phyloP scores from a whole-genome alignment of 2,888 invertebrate genomes.

The Xanthia icteritia region DNA sequence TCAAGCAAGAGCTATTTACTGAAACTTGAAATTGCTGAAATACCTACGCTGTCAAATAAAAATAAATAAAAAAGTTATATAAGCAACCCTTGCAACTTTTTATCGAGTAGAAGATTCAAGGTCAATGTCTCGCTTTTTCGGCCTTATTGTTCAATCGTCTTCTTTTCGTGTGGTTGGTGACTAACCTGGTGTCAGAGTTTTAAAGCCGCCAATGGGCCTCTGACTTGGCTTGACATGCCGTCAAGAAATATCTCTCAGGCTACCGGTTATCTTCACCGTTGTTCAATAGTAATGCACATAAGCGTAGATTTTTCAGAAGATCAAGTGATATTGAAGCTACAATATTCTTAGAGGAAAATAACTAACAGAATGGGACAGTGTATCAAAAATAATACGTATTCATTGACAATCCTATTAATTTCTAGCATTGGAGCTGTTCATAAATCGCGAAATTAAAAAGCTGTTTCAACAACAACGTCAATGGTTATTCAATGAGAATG shows the following conservation, averaged over 20 bases:
- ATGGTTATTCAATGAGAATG: not conserved
- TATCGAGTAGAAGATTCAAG: not conserved
- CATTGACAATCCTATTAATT: not conserved
- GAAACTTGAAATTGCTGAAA: not conserved
- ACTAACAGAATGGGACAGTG: not conserved
- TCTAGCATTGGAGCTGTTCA: not conserved
- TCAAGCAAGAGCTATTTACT: not conserved
- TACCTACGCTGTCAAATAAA: no score
- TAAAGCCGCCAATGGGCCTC: no score
- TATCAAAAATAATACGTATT: not conserved
- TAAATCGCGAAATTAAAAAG: not conserved
- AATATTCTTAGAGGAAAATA: not conserved
- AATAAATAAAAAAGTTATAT: no score
- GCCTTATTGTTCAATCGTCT: no score
- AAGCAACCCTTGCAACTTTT: not conserved
- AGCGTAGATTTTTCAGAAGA: not conserved
- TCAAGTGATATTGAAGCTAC: not conserved
- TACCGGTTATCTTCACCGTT: no score
- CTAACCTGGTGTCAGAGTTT: no score
- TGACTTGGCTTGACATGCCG: no score
- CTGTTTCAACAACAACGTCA: not conserved
- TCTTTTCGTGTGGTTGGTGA: no score
- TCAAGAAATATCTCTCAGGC: no score
- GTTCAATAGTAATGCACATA: no score
- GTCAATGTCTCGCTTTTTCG: no score